Evolutionary conservation across 2,888 invertebrate species (phyloP), one percentile per base, ranked within the genome.

Genomic region (Dynastes tityus): DNA sequence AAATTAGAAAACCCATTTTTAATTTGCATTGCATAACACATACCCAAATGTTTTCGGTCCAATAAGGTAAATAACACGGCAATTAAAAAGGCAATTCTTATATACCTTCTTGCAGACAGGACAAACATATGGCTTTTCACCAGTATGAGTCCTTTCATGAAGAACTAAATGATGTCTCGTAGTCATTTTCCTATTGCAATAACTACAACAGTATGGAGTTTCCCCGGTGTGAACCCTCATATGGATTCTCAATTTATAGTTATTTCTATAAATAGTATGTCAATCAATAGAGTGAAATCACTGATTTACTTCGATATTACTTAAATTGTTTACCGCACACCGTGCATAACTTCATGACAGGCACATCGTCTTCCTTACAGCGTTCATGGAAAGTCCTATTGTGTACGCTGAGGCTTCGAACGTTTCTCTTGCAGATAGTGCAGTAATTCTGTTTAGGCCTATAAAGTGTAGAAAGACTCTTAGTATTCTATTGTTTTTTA

Each of bases 91-190:
- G 49, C 27, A 16, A 68, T 49, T 40, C 22, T 68, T 40, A 61
- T 40, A 64, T 82, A 86, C 86, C 80, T 86, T 87, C 71, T 86
- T 87, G 77, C 88, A 88, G 51, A 86, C 79, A 63, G 83, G 82
- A 80, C 88, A 88, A 22, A 84, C 81, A 73, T 87, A 84, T 0
- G 86, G 86, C 71, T 84, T 83, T 76, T 86, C 86, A 1, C 86
- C 86, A 0, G 87, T 87, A 70, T 87, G 87, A 1, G 83, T 85
- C 11, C 86, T 80, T 74, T 86, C 85, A 78, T 87, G 87, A 8
- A 84, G 83, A 0, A 83, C 80, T 37, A 86, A 77, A 74, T 85
- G 84, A 8, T 84, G 82, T n/a, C 84, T 82, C 8, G 84, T 84
- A n/a, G 81, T 82, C 76, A 84, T 83, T n/a, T 83, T 84, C 80